A percentile compares a stretch with the other conserved stretches of the same genome.
Evolutionary conservation across 2,797 vertebrate genomes (phyloP).

Genomic region (Scolopax bukidnonensis): DNA sequence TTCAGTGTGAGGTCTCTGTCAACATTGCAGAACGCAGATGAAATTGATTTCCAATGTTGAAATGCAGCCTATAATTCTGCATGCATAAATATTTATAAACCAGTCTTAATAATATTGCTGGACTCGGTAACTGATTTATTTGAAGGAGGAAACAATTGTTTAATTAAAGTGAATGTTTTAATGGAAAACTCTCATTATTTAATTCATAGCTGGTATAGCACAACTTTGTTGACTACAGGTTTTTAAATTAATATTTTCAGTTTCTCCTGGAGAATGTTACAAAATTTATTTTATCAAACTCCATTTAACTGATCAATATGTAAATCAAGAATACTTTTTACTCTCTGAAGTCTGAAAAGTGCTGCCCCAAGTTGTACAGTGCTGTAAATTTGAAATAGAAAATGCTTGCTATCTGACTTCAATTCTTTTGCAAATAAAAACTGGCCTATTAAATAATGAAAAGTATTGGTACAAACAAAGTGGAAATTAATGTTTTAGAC

Average conservation of each 20-base stretch:
- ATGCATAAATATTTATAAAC: background rate
- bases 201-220: background rate
- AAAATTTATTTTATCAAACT: background rate
- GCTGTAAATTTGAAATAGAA: background rate
- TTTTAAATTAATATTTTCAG: background rate
- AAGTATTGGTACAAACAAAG: slow-evolving; percentile 23
- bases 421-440: background rate
- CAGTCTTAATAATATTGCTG: background rate
- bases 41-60: background rate
- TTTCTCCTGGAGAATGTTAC: background rate
- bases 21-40: background rate
- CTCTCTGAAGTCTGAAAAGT: background rate
- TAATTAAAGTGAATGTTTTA: slow-evolving; percentile 1
- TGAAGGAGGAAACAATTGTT: background rate
- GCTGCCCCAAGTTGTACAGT: background rate
- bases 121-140: background rate
- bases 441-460: slow-evolving; percentile 46
- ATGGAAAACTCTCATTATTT: background rate
- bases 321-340: background rate
- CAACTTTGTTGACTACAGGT: background rate
- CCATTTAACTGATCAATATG: background rate
- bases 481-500: slow-evolving; percentile 55
- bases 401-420: background rate
- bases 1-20: background rate
- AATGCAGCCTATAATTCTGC: background rate